phyloP scores from a whole-genome alignment of 2,797 vertebrate species.

The Eulemur coronatus region DNA sequence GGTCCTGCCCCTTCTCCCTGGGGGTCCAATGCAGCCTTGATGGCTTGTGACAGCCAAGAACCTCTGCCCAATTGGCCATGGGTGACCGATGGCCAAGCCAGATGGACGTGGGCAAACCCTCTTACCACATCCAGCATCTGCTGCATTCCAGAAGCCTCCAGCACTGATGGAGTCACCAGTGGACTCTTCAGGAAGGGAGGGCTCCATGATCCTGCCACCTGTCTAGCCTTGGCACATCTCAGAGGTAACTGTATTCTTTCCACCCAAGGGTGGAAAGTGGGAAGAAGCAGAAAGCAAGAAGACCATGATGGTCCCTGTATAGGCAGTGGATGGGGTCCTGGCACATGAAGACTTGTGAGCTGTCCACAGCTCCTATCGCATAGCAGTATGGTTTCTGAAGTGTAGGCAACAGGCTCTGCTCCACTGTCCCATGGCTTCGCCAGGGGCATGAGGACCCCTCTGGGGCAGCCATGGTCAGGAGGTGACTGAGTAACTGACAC shows the following conservation, averaged over 20 bases:
- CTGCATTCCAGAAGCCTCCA: neutral
- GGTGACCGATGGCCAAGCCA: neutral
- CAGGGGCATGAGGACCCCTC: neutral
- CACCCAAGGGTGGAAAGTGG: neutral
- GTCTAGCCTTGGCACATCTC: neutral
- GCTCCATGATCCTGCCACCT: neutral
- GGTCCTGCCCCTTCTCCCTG: neutral
- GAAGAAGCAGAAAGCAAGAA: neutral
- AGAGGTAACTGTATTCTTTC: neutral
- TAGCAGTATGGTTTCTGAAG: neutral
- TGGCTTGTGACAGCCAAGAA: neutral
- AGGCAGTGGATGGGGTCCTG: neutral
- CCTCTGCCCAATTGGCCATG: neutral
- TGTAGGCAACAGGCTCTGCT: neutral
- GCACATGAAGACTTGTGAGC: fast-evolving
- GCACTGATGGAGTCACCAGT: neutral
- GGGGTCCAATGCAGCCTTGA: neutral
- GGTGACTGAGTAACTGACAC: neutral
- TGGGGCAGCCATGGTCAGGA: neutral
- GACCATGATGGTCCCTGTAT: neutral
- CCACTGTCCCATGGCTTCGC: neutral
- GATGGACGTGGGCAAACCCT: neutral
- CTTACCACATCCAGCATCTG: neutral
- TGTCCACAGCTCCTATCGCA: neutral
- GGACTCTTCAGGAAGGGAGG: neutral